These are phyloP conservation scores for Anastrepha ludens DNA, from an alignment of 1,140 invertebrate species.

Conservation along the genomic window DNA sequence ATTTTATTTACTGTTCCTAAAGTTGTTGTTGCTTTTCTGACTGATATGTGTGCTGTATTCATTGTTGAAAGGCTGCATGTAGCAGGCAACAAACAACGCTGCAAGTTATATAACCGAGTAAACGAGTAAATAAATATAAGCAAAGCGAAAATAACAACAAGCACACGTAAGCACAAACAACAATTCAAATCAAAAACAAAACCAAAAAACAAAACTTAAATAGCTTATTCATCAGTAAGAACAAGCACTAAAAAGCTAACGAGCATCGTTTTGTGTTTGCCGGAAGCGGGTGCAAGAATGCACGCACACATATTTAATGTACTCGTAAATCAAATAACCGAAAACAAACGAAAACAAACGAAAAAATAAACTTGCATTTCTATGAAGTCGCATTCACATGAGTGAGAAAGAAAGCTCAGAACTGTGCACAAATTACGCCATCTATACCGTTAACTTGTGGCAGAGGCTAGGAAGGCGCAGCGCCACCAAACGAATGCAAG, in stretches of 20 bases:
- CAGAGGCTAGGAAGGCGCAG: too few species aligned
- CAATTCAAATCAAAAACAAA: not conserved
- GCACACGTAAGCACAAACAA: not conserved
- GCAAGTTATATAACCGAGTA: not conserved
- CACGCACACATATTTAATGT: not conserved
- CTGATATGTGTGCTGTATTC: not conserved
- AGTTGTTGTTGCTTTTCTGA: not conserved
- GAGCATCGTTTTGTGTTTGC: slow-evolving; percentile 14
- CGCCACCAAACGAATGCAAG: too few species aligned
- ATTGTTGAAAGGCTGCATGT: not conserved
- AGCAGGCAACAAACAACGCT: slow-evolving; percentile 6
- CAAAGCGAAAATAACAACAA: not conserved
- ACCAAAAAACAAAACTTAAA: not conserved
- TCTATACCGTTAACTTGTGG: too few species aligned
- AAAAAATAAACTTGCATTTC: too few species aligned
- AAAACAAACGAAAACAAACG: too few species aligned
- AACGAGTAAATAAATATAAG: not conserved
- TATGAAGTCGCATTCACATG: too few species aligned
- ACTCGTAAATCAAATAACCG: too few species aligned
- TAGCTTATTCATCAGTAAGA: slow-evolving; percentile 12
- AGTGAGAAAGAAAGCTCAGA: too few species aligned
- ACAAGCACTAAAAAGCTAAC: slow-evolving; percentile 19
- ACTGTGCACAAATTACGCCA: too few species aligned
- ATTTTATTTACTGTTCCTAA: not conserved
- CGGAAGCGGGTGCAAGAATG: slow-evolving; percentile 1